Conservation (phyloP, 2,888 invertebrate genomes). For the Augiades crinisus region DNA sequence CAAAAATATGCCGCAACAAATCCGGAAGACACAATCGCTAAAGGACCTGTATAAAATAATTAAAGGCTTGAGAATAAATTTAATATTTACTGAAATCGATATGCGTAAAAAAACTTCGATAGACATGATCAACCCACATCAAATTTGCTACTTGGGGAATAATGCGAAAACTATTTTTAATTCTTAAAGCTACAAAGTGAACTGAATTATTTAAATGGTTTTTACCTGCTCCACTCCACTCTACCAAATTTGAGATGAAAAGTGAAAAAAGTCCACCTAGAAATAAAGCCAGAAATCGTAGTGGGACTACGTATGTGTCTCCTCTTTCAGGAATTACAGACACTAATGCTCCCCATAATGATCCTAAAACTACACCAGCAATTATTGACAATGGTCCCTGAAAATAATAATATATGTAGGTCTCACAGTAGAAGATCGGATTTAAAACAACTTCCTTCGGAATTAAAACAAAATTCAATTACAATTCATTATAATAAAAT, state of each 20-base stretch:
- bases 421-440: no score
- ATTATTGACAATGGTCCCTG: slow-evolving; percentile 85
- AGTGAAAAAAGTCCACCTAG: slow-evolving; percentile 88
- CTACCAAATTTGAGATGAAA: slow-evolving; percentile 87
- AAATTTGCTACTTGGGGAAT: no score
- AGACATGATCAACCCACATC: no score
- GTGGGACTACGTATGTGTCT: slow-evolving; percentile 84
- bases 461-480: no score
- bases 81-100: no score
- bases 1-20: slow-evolving; percentile 87
- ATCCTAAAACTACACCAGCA: slow-evolving; percentile 86
- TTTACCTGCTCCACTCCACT: slow-evolving; percentile 81
- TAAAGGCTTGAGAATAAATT: no score
- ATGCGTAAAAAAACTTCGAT: no score
- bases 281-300: slow-evolving; percentile 86
- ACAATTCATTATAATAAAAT: no score
- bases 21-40: slow-evolving; percentile 87
- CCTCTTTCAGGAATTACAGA: slow-evolving; percentile 87
- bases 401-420: no score
- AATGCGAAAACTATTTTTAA: no score
- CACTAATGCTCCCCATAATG: slow-evolving; percentile 86
- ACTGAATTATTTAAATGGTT: neutral
- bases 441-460: no score
- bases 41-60: slow-evolving; percentile 70
- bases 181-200: neutral